Base-by-base conservation (phyloP, 2,888 invertebrate species). In the Machimus atricapillus region DNA sequence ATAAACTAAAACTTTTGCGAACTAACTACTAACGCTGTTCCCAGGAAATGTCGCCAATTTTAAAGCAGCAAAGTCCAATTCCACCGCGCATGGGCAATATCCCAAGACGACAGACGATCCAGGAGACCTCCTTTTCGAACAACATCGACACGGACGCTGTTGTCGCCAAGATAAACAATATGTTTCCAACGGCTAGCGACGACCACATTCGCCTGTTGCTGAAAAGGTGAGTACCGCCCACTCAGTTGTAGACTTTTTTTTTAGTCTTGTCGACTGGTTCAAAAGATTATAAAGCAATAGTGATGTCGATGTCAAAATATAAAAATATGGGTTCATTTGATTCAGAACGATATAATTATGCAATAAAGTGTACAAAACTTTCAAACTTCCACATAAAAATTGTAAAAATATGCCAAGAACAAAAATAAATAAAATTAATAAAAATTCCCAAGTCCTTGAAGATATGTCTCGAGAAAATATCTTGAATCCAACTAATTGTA, bases 171-270 rank as follows among this genome's bases (percentile, higher is more conserved):
- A 96, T 97, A 90, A 95, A 96, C 90, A 95, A 96, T 77, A 96
- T 97, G 95, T 98, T 98, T 91, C 98, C 98, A 2, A 98, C 98
- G 8, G 98, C 97, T 85, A 95, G 96, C 88, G 97, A 98, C 90
- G 96, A 96, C 37, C 97, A 97, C 91, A 97, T 98, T 91, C 95
- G 96, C 90, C 94, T 97, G 89, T 93, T 98, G 89, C 93, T 98
- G 86, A 97, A 97, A 92, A 97, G 97, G 98, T 98, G 94, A 96
- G 96, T 94, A 23, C 66, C 2, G 19, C 78, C 7, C 19, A 19
- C n/a, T 23, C 23, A 79, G 9, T 16, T 46, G 31, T 87, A 23
- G 31, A 31, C 7, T 66, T 87, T 46, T 31, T 37, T 40, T 46
- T 46, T 46, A 46, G 43, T 16, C 43, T 46, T 14, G 3, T 46